Evolutionary conservation across 2,888 invertebrate genomes (phyloP).

Genomic region (Mimumesa dahlbomi): DNA sequence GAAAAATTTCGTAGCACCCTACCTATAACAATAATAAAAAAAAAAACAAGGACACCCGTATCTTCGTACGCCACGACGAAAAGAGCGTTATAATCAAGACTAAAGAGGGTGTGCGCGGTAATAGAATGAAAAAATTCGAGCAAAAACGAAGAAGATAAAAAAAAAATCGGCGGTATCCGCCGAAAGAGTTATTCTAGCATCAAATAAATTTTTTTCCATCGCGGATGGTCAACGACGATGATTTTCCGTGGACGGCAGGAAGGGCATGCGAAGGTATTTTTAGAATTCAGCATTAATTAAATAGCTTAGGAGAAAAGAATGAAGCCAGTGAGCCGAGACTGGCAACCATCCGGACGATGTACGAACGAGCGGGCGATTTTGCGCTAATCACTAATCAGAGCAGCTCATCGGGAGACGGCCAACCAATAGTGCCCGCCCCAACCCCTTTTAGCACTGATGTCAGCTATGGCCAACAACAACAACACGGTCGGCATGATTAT

Average conservation of each 20-base stretch:
- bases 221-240: constrained; percentile 32
- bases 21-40: no score
- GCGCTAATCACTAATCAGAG: constrained; percentile 72
- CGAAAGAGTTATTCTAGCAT: constrained; percentile 50
- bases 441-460: constrained; percentile 65
- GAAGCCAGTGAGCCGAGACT: constrained; percentile 69
- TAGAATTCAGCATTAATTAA: constrained; percentile 69
- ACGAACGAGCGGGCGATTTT: constrained; percentile 68
- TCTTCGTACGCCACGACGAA: no score
- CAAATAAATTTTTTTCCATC: constrained; percentile 34
- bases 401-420: constrained; percentile 52
- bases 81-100: background rate
- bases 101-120: no score
- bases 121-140: no score
- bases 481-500: constrained; percentile 69
- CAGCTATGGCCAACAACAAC: constrained; percentile 65
- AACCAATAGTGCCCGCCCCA: constrained; percentile 54
- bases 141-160: background rate
- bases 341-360: constrained; percentile 65
- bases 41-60: no score
- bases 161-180: background rate
- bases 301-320: constrained; percentile 67
- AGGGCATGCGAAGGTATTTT: constrained; percentile 60
- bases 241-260: constrained; percentile 30
- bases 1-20: no score